Percentiles rank a stretch among this genome's conserved stretches.
Evolutionary conservation across 2,888 invertebrate genomes (phyloP).

Genomic region (Caradrina clavipalpis): DNA sequence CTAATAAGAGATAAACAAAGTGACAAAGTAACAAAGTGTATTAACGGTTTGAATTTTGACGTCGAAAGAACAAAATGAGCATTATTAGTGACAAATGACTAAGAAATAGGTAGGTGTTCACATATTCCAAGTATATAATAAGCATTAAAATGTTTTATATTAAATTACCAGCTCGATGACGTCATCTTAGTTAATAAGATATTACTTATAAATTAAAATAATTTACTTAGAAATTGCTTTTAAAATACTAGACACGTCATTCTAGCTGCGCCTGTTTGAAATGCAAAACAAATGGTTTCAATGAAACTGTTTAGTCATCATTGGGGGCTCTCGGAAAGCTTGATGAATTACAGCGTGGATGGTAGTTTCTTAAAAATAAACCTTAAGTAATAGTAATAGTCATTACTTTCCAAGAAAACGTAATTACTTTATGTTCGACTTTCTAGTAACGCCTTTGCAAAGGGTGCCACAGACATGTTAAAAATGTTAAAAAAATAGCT

Average conservation of each 20-base stretch:
- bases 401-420: constrained; percentile 6
- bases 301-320: constrained; percentile 41
- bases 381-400: not conserved
- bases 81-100: no score
- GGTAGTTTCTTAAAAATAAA: constrained; percentile 22
- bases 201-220: no score
- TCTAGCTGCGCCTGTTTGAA: constrained; percentile 13
- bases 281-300: constrained; percentile 42
- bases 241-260: constrained; percentile 35
- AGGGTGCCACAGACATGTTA: no score
- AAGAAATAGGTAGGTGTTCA: no score
- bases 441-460: not conserved
- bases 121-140: no score
- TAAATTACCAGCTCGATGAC: constrained; percentile 17
- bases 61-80: no score
- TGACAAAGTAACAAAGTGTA: no score
- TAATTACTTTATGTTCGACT: not conserved
- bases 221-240: constrained; percentile 28
- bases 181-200: constrained; percentile 30
- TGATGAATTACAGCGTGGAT: not conserved
- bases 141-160: not conserved
- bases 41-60: no score
- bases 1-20: no score
- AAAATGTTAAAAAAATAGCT: no score
- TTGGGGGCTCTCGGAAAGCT: constrained; percentile 13